Base-by-base conservation (phyloP, 2,888 invertebrate species). In the Epinotia nisella region DNA sequence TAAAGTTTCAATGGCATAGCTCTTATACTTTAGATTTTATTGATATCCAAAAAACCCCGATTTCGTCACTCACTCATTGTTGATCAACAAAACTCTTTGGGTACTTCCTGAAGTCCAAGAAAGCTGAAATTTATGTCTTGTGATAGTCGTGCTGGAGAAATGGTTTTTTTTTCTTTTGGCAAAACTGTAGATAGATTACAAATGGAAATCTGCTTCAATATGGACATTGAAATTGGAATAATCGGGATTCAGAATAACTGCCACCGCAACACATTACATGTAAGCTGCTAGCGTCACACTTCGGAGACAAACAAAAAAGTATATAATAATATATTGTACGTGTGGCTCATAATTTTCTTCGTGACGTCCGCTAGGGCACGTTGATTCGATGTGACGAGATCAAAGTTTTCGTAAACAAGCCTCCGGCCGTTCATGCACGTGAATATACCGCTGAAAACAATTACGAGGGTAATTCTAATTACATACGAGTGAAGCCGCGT, bases 381-480 rank as follows among this genome's bases (percentile, higher is more conserved):
- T n/a, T 59, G 65, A 24, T 65, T 51, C 10, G 65, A 13, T 21
- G 64, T 64, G 51, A 53, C 17, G 65, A 65, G 65, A 65, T 71
- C 65, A 39, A 71, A 53, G 65, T 65, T 65, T 59, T 71, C 71
- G 41, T 24, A 58, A 59, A 65, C 65, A 39, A 71, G 58, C 15
- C 39, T 53, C 13, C 64, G 65, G 21, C 65, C 71, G 35, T 65
- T 39, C 59, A 21, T 51, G 59, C 58, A 65, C 51, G 65, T 65
- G 53, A 58, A 59, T 65, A 71, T 65, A 39, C 58, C 49, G 17
- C 71, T 71, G 71, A 71, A 71, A 71, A 71, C 10, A 59, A 64
- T 70, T 10, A 58, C 39, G n/a, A 5, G 45, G 10, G n/a, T 64
- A 19, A 21, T 19, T n/a, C n/a, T 41, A 56, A 5, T 21, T 7